Evolutionary conservation across 2,888 invertebrate genomes (phyloP).

Genomic region (Lucinisca nassula): DNA sequence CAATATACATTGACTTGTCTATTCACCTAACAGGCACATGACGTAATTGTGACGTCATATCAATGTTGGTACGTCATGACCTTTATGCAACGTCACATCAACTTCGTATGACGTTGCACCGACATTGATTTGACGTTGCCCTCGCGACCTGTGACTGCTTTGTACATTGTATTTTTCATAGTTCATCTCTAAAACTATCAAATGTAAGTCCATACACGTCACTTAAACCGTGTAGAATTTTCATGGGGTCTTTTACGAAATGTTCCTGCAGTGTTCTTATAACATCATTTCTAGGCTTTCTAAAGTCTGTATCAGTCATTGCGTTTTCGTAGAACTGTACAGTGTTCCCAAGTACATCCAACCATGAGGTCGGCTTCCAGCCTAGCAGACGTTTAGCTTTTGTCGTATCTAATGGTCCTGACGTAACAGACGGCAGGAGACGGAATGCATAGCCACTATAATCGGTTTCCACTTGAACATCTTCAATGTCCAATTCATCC

Average conservation of each 20-base stretch:
- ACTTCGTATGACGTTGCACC: too few relatives aligned
- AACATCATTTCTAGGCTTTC: slow-evolving; percentile 79
- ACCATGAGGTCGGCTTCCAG: slow-evolving; percentile 87
- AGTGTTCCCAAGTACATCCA: slow-evolving; percentile 84
- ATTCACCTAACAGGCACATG: too few relatives aligned
- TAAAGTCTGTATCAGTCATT: slow-evolving; percentile 76
- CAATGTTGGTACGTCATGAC: too few relatives aligned
- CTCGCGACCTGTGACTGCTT: too few relatives aligned
- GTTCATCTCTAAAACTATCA: not conserved
- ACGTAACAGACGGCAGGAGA: slow-evolving; percentile 88
- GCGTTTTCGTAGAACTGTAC: slow-evolving; percentile 87
- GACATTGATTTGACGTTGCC: too few relatives aligned
- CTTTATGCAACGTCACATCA: too few relatives aligned
- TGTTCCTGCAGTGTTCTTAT: slow-evolving; percentile 80
- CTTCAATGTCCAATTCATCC: slow-evolving; percentile 54
- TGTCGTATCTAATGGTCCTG: slow-evolving; percentile 87
- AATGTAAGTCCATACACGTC: slow-evolving; percentile 71
- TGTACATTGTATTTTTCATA: not conserved
- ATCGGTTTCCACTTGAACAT: slow-evolving; percentile 68
- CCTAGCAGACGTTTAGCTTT: slow-evolving; percentile 85
- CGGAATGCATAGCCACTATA: slow-evolving; percentile 77
- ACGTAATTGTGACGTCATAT: too few relatives aligned
- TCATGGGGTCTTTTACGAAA: slow-evolving; percentile 73
- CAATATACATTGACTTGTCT: too few relatives aligned
- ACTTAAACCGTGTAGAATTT: slow-evolving; percentile 73